Evolutionary conservation across 2,888 invertebrate species (phyloP), one percentile per base, ranked within the genome.

Genomic region (Pristionchus mayeri): DNA sequence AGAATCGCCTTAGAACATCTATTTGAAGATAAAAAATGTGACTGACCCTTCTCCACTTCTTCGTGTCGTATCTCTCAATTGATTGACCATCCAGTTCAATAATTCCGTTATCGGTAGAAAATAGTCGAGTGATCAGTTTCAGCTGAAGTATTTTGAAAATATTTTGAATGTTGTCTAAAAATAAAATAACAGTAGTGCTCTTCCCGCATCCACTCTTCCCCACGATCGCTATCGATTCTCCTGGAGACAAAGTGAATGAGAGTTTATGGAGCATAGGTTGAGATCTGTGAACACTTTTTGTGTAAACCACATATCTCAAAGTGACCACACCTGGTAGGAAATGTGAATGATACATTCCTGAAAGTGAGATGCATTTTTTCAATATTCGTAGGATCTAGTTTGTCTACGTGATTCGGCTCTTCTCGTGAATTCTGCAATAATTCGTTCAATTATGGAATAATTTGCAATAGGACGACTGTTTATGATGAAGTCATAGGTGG

Each of bases 161-260:
- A 24, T 11, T 57, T 24, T 6, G 7, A 54, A 54, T 4, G 13
- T 30, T 18, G 6, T 7, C 27, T 4, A 63, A n/a, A n/a, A n/a
- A 3, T 7, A 27, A 48, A 50, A 48, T 54, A 30, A 80, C 80
- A 21, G 80, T 57, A 6, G 80, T 80, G 40, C 80, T 80, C 80
- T 80, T 80, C 37, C 80, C 80, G 40, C 80, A 80, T 6, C 80
- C 80, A 27, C 80, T 80, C 57, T 80, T 80, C 21, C 80, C 80
- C 3, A 80, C 80, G 40, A 80, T 27, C 1, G 80, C 80, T 24
- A 80, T 48, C 3, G 76, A 78, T 50, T 78, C 24, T 13, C 76
- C 76, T 7, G 76, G 76, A 7, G 40, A 78, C 2, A 78, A 50
- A 13, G 21, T n/a, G 40, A 78, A 78, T 48, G 76, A 78, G 34